Evolutionary conservation across 2,888 invertebrate genomes (phyloP), one percentile per base, ranked within the genome.

Genomic region (Sisyra terminalis): DNA sequence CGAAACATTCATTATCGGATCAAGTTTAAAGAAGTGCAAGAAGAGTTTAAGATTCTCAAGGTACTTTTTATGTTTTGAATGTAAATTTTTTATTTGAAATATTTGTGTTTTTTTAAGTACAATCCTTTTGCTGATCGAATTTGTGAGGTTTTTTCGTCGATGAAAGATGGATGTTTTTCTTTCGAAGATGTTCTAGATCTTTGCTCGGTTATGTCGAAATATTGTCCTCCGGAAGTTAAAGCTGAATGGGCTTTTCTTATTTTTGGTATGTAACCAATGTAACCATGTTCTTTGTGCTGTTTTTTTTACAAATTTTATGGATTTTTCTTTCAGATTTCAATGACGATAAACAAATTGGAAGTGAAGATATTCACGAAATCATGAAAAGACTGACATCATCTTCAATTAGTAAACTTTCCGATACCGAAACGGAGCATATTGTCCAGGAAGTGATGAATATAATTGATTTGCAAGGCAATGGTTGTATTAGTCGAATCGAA

Each of bases 171-270:
- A 29, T 68, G 70, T 50, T 70, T 85, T 56, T 78, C 79, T 1
- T 85, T 86, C 55, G 84, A 86, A 56, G 85, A 86, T 53, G 64
- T 82, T 49, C 57, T 87, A 35, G 84, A 87, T 57, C 64, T 86
- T 52, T 82, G 76, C 54, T 84, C 83, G 1, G 81, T 72, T 2
- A 77, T 86, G 67, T 79, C 79, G 34, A 69, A 75, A 13, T 72
- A 74, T 48, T 82, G 85, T 46, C 83, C 84, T 0, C 57, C 69
- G 1, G 67, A 71, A 46, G 73, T 83, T 3, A 85, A 85, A 58
- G 76, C 83, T 2, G 67, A 68, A 3, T 86, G 85, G 75, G 84
- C 83, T 9, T 86, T 86, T 56, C 67, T 68, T 57, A 71, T 86
- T 49, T 85, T 76, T 56, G 84, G 84, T 82, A 65, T 54, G 55